Conservation (phyloP, 2,113 vertebrate species). For the Numenius arquata region DNA sequence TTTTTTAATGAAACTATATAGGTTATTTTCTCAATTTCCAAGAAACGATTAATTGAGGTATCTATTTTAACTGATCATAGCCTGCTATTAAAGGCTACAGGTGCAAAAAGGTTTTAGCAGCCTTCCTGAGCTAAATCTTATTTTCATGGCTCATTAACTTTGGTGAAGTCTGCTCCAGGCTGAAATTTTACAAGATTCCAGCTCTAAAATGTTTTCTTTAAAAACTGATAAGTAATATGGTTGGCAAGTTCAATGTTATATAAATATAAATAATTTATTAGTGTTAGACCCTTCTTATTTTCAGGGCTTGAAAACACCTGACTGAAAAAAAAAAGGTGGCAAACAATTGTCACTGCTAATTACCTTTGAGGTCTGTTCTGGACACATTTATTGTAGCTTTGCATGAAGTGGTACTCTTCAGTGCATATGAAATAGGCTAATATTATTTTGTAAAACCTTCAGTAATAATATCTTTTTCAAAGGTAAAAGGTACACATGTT, state of each 20-base stretch:
- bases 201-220: neutral
- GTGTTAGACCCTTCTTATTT: neutral
- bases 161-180: neutral
- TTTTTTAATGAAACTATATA: neutral
- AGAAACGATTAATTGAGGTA: neutral
- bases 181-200: constrained; percentile 9
- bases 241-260: neutral
- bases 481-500: neutral
- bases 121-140: neutral
- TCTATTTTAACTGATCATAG: neutral
- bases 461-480: neutral
- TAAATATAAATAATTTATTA: neutral
- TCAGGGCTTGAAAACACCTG: neutral
- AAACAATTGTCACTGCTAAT: neutral
- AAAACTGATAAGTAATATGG: neutral
- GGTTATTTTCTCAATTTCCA: neutral
- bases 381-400: neutral
- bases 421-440: neutral
- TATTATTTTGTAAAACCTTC: neutral
- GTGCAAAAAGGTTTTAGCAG: neutral
- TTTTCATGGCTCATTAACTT: constrained; percentile 8
- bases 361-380: neutral
- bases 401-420: neutral
- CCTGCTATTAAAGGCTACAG: neutral
- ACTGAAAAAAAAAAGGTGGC: neutral